phyloP scores from a whole-genome alignment of 2,888 invertebrate genomes.

The Synergus japonicus region DNA sequence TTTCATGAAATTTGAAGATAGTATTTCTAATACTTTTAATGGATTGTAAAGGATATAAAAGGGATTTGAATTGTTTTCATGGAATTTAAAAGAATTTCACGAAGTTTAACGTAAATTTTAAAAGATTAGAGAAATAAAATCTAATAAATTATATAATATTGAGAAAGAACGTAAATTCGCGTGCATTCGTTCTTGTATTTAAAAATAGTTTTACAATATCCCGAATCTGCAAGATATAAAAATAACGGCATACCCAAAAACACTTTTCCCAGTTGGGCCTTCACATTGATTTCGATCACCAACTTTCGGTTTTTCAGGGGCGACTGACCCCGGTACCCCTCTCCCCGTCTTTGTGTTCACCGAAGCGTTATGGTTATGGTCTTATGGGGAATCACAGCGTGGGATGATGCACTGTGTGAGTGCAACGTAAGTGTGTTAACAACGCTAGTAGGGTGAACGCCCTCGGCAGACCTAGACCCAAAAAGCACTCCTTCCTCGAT shows the following conservation, averaged over 20 bases:
- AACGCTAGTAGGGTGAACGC: slow-evolving; percentile 71
- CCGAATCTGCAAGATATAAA: background rate
- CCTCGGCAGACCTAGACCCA: slow-evolving; percentile 76
- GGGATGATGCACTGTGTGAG: slow-evolving; percentile 48
- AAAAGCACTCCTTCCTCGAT: slow-evolving; percentile 69
- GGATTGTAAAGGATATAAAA: no score
- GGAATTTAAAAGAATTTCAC: no score
- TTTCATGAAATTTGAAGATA: no score
- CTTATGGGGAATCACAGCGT: slow-evolving; percentile 47
- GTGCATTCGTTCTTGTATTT: no score
- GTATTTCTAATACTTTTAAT: no score
- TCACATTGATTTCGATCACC: background rate
- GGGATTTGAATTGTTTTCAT: no score
- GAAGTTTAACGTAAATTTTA: no score
- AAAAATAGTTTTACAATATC: background rate
- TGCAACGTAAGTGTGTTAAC: slow-evolving; percentile 65
- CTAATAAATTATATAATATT: no score
- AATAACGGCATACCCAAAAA: slow-evolving; percentile 6
- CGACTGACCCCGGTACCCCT: slow-evolving; percentile 17
- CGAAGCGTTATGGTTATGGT: slow-evolving; percentile 39
- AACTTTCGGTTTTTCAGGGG: slow-evolving; percentile 37
- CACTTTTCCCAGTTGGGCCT: slow-evolving; percentile 18
- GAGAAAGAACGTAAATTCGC: no score
- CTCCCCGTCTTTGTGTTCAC: background rate
- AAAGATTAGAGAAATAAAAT: no score